phyloP scores from a whole-genome alignment of 2,113 vertebrate genomes.

The Rhadina sibilatrix region DNA sequence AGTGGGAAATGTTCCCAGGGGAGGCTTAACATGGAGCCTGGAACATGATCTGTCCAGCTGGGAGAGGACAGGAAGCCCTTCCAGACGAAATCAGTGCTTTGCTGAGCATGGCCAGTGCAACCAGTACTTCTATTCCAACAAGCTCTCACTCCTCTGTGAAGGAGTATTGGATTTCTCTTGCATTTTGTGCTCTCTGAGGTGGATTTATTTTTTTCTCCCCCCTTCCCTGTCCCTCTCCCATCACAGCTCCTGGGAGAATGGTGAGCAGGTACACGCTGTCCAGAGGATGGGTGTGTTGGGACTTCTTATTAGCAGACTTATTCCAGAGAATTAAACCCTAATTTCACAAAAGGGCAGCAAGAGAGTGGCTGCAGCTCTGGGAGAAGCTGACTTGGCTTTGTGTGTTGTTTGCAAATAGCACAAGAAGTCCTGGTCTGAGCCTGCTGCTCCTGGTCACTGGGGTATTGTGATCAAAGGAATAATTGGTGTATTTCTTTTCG shows the following conservation, averaged over 20 bases:
- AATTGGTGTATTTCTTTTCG: neutral
- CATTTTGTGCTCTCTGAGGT: neutral
- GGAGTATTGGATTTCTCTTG: conserved; percentile 55
- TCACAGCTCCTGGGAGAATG: neutral
- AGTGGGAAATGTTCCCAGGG: conserved; percentile 47
- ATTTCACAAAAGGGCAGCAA: conserved; percentile 46
- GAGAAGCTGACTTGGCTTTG: neutral
- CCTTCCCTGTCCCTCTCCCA: neutral
- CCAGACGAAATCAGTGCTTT: neutral
- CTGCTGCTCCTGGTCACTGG: neutral
- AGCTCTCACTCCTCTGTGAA: conserved; percentile 65
- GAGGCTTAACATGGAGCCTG: conserved; percentile 41
- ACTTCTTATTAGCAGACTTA: conserved; percentile 26
- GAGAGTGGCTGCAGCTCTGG: neutral
- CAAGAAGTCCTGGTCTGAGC: neutral
- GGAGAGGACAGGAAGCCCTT: neutral
- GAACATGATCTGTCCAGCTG: conserved; percentile 51
- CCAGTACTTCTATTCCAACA: conserved; percentile 33
- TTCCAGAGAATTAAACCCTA: conserved; percentile 42
- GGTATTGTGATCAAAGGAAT: neutral
- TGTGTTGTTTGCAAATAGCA: conserved; percentile 26
- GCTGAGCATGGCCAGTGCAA: neutral
- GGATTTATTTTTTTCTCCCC: neutral
- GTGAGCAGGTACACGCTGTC: neutral
- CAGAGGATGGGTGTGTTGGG: neutral